Percentiles rank a stretch among this genome's conserved stretches.
These are phyloP conservation scores for Drosophila anomelani DNA, from an alignment of 2,888 invertebrate species.

Conservation along the genomic window DNA sequence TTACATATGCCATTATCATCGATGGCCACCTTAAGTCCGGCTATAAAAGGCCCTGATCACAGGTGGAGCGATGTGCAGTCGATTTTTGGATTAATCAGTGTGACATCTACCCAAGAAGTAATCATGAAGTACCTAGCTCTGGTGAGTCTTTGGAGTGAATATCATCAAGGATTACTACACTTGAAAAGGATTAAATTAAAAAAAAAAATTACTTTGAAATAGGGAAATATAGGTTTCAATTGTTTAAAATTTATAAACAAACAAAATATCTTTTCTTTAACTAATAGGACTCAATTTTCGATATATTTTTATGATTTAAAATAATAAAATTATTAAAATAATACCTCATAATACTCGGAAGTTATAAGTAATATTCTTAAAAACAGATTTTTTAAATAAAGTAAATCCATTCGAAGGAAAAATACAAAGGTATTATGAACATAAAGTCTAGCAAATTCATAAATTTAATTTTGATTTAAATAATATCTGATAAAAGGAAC, in stretches of 20 bases:
- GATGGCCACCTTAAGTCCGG: conserved; percentile 47
- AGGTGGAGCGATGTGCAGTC: conserved; percentile 68
- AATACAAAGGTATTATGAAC: not conserved
- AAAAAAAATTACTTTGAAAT: too few relatives aligned
- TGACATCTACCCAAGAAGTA: conserved; percentile 49
- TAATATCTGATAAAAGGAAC: not conserved
- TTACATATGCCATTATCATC: conserved; percentile 73
- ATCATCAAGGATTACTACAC: not conserved
- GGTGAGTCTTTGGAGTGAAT: conserved; percentile 61
- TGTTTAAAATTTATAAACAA: not conserved
- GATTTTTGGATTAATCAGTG: conserved; percentile 66
- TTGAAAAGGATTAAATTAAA: not conserved
- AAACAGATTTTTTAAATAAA: not conserved
- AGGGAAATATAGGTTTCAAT: not conserved
- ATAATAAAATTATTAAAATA: too few relatives aligned
- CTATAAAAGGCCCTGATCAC: conserved; percentile 70
- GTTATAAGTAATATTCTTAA: too few relatives aligned
- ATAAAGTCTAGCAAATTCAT: not conserved
- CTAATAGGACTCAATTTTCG: not conserved
- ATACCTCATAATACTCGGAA: not conserved
- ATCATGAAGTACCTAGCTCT: conserved; percentile 78
- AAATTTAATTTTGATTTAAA: not conserved
- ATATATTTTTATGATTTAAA: not conserved
- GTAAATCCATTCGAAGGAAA: not conserved
- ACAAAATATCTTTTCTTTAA: not conserved